Evolutionary conservation across 2,113 vertebrate genomes (phyloP), one percentile per base, ranked within the genome.

Genomic region (Sterrhoptilus dennistouni): DNA sequence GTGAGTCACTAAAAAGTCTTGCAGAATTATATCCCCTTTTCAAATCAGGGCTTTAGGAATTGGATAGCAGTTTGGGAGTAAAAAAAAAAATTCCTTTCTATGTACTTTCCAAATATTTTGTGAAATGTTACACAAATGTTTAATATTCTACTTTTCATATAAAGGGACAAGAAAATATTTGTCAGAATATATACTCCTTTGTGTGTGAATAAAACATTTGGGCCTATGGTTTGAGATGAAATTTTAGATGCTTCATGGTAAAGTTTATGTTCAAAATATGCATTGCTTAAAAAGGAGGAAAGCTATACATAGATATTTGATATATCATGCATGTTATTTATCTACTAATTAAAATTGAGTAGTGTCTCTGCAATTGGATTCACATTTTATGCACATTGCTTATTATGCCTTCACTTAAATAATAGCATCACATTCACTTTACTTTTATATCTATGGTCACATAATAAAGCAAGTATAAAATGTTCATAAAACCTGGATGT

Each of bases 91-190:
- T 18, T 47, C 4, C 1, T 1, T 50, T 47, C 12, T 36, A 2
- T 33, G 10, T 68, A 20, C 1, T 60, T 85, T 68, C 12, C 40
- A 89, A 33, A 4, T 45, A 36, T 19, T 74, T 59, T 38, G 19
- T 0, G 0, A 59, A 74, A 81, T 45, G 5, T 33, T 36, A 7
- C 11, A 23, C 4, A 4, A 21, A 16, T 4, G 5, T 33, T 72
- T 74, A 24, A 44, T 35, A 35, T 28, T 19, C 4, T 33, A 28
- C 6, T 44, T 65, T 59, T 44, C 25, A 19, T 33, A 50, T 11
- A 53, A 72, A 52, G 3, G 5, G 3, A 2, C 21, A 49, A 40
- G 8, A 61, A 47, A 54, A 66, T 59, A n/a, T 4, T 19, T 57
- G 0, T 24, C 16, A 71, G 14, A 29, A 12, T 40, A 52, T 13